phyloP scores from a whole-genome alignment of 2,113 vertebrate species.

The Turdus rufiventris region DNA sequence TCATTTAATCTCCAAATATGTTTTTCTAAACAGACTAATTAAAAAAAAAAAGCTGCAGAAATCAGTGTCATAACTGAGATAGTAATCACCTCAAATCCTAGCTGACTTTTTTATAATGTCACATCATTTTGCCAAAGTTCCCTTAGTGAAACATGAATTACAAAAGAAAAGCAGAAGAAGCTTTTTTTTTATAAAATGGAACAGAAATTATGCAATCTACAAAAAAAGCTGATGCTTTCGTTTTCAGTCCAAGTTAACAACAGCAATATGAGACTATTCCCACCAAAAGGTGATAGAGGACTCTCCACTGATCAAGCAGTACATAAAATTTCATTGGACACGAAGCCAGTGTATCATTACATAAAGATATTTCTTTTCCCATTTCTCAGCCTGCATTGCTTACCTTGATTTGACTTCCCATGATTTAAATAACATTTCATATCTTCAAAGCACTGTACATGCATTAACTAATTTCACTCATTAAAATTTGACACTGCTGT shows the following conservation, averaged over 20 bases:
- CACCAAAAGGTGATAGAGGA: not conserved
- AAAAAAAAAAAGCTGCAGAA: not conserved
- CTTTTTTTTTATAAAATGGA: not conserved
- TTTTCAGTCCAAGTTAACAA: not conserved
- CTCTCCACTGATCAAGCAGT: not conserved
- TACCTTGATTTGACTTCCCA: not conserved
- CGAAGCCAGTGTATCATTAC: not conserved
- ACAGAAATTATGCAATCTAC: not conserved
- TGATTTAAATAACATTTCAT: conserved; percentile 4
- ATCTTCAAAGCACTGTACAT: not conserved
- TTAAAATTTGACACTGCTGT: conserved; percentile 19
- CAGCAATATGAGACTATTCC: not conserved
- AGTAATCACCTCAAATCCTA: not conserved
- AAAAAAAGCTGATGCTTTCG: not conserved
- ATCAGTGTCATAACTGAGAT: not conserved
- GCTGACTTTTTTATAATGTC: not conserved
- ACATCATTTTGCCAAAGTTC: not conserved
- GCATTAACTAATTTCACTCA: conserved; percentile 23
- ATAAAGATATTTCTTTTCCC: not conserved
- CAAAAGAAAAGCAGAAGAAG: not conserved
- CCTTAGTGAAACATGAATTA: not conserved
- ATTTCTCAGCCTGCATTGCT: not conserved
- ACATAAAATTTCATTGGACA: not conserved
- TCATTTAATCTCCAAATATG: not conserved
- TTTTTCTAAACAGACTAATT: not conserved